These are phyloP conservation scores for Drosophila truncata DNA, from an alignment of 1,140 invertebrate species.

Conservation along the genomic window DNA sequence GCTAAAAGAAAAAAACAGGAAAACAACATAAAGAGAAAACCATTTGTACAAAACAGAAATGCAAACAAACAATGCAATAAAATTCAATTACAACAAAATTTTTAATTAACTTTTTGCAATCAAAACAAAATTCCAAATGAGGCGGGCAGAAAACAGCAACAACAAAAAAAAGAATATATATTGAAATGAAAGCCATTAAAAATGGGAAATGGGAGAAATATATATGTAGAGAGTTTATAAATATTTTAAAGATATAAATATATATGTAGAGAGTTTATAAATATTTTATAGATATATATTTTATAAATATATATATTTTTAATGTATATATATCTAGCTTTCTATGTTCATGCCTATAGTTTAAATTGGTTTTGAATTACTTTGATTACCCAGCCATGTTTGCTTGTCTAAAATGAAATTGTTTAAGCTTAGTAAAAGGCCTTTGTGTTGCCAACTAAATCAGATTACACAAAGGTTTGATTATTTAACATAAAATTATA, in stretches of 20 bases:
- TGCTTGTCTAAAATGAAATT: constrained; percentile 3
- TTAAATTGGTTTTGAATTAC: constrained; percentile 22
- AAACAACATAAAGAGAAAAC: constrained; percentile 6
- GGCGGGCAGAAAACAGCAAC: background rate
- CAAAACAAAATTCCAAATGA: constrained; percentile 32
- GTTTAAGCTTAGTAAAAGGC: background rate
- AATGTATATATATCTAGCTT: background rate
- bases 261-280: no score
- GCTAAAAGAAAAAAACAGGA: constrained; percentile 6
- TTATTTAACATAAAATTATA: background rate
- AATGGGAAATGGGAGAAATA: background rate
- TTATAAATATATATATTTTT: background rate
- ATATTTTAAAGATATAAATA: background rate
- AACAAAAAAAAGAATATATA: background rate
- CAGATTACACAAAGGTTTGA: background rate
- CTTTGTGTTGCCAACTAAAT: constrained; percentile 3
- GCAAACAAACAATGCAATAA: constrained; percentile 56
- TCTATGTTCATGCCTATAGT: background rate
- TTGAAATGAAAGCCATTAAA: constrained; percentile 12
- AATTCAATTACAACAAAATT: constrained; percentile 75
- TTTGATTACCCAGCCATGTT: constrained; percentile 5
- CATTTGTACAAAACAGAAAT: constrained; percentile 29
- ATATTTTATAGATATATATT: no score
- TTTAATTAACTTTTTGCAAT: constrained; percentile 75
- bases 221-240: background rate